Base-by-base conservation (phyloP, 2,113 vertebrate species). In the Phylloscopus whistleri region DNA sequence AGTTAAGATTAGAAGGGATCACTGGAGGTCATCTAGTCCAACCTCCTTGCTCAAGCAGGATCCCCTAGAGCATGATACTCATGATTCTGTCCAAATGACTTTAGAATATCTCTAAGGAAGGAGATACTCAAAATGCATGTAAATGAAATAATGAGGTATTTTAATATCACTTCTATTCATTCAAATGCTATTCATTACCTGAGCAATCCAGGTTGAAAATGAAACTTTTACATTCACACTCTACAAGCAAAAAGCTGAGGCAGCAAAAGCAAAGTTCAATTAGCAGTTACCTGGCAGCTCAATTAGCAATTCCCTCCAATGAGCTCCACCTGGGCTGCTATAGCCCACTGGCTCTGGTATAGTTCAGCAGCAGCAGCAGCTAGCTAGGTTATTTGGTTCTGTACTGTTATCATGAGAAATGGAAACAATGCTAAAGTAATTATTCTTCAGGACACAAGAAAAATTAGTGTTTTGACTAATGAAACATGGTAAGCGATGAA, bases 391-490 rank as follows among this genome's bases (percentile, higher is more conserved):
- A 75, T 85, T 96, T 76, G 66, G 24, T 27, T 93, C 31, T 51
- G 31, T 10, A 8, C 43, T 66, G 67, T 91, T 97, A 95, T 60
- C 55, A 69, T 59, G 76, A 76, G 92, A 84, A 95, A 96, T 91
- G 48, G 82, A 98, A 97, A 75, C 43, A 84, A 30, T 70, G 77
- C 41, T 96, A 17, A 90, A 93, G 97, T 93, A 91, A 92, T 95
- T 92, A 90, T 86, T 96, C 56, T 53, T 91, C 64, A 52, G 93
- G 95, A 68, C 70, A 88, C 22, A 86, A 95, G 81, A 97, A 95
- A 97, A 97, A 97, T 94, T 78, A 62, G 48, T 68, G 66, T 96
- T 96, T 97, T 95, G 94, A 89, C 94, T 98, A 98, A 98, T 96
- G 97, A 97, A 97, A 98, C 83, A 95, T 96, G 91, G 84, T 96